Base-by-base conservation (phyloP, 2,888 invertebrate genomes). In the Andrena camellia region DNA sequence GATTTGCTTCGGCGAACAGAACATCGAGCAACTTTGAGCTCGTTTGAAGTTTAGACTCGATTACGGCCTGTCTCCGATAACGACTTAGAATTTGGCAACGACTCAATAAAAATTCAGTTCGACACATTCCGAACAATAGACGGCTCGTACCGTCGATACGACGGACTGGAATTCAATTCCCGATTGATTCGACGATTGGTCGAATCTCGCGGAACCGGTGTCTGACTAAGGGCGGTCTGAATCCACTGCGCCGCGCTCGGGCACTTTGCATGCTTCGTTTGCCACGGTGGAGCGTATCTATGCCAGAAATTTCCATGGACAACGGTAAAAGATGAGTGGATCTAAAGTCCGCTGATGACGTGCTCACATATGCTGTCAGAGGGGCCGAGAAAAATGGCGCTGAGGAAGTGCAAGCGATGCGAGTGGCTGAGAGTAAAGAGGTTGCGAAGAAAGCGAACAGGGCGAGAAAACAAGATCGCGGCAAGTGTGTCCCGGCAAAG, bases 341-440 rank as follows among this genome's bases (percentile, higher is more conserved):
- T 29, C 71, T 54, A 57, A 74, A 86, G 84, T 79, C 78, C 82
- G 77, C 82, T 78, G 88, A 89, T 78, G 81, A 85, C 76, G 76
- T 85, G 72, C 84, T 89, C 87, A 79, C 87, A 81, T 87, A 88
- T 89, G 89, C 89, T 83, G 89, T 89, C 90, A 86, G 86, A 84
- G 82, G 60, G 71, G 76, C 84, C 59, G 83, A 87, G 90, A 91
- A 89, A 91, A 92, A 92, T 91, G 86, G 79, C 84, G 83, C 81
- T 79, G 87, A 86, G 86, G 83, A 77, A 87, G 79, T 77, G 20
- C 78, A 64, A 73, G 83, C 80, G 86, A 81, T 83, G 78, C 83
- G 82, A 82, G 23, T 6, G 68, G 29, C 1, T 2, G 33, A 6
- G 2, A 26, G 64, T 26, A 10, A 62, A 81, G 83, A 50, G 59